Evolutionary conservation across 1,140 invertebrate species (phyloP).

Genomic region (Episyrphus balteatus): DNA sequence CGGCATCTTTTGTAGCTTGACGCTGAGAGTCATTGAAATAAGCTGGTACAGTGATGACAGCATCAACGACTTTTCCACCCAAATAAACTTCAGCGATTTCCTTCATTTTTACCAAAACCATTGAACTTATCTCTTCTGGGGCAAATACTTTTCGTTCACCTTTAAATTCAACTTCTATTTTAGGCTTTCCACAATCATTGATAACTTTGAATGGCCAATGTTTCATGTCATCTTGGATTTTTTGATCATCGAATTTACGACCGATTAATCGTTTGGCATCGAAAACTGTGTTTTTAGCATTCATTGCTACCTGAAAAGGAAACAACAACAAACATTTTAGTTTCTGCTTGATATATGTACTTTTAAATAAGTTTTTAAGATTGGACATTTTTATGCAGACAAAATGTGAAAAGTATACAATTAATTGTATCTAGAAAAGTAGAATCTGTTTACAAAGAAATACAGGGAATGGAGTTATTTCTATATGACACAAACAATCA

Average conservation of each 20-base stretch:
- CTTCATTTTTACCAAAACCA: slow-evolving; percentile 74
- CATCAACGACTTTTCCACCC: slow-evolving; percentile 46
- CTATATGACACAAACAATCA: too few species aligned
- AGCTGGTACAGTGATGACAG: slow-evolving; percentile 58
- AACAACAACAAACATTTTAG: slow-evolving; percentile 8
- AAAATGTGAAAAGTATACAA: too few species aligned
- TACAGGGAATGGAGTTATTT: too few species aligned
- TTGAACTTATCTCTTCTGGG: slow-evolving; percentile 79
- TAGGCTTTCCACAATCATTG: slow-evolving; percentile 58
- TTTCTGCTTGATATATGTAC: background rate
- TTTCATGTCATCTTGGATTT: slow-evolving; percentile 65
- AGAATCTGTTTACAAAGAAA: too few species aligned
- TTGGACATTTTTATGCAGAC: too few species aligned
- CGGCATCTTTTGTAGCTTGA: slow-evolving; percentile 66
- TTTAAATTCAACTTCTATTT: slow-evolving; percentile 66
- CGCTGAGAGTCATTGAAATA: slow-evolving; percentile 57
- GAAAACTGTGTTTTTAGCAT: slow-evolving; percentile 74
- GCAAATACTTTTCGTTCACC: slow-evolving; percentile 62
- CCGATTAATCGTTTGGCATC: slow-evolving; percentile 75
- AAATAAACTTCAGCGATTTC: slow-evolving; percentile 50
- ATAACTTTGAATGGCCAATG: slow-evolving; percentile 71
- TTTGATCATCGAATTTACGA: slow-evolving; percentile 59
- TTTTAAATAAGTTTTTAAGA: too few species aligned
- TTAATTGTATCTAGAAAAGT: too few species aligned
- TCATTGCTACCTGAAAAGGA: slow-evolving; percentile 55